Conservation (phyloP, 2,797 vertebrate genomes). For the Okamejei kenojei region DNA sequence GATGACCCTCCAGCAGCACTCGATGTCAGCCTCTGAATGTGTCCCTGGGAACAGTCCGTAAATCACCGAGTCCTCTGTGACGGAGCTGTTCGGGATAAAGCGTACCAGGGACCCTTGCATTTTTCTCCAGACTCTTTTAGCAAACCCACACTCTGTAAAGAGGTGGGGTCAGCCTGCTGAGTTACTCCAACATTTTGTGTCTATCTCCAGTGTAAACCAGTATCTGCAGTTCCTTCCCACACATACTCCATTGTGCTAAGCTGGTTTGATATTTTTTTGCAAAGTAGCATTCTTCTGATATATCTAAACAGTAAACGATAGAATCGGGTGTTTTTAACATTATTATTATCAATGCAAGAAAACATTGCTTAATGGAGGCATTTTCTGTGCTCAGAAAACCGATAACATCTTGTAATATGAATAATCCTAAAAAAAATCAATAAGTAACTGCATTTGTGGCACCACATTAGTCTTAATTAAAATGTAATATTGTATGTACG, state of each 20-base stretch:
- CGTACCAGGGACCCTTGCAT: no score
- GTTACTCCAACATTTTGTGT: no score
- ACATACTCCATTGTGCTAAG: neutral
- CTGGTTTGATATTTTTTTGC: neutral
- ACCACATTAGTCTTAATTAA: neutral
- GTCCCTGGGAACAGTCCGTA: no score
- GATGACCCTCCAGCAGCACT: no score
- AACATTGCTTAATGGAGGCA: neutral
- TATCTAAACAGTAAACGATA: neutral
- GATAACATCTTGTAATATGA: neutral
- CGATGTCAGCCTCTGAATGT: no score
- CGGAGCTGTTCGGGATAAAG: no score
- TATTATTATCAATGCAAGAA: neutral
- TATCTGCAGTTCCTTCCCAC: no score
- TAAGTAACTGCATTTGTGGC: neutral
- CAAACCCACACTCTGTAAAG: no score
- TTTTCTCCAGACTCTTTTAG: no score
- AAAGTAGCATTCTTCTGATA: neutral
- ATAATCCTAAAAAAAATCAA: neutral
- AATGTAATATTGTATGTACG: neutral
- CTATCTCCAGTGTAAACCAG: no score
- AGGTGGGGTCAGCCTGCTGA: no score
- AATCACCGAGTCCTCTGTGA: no score
- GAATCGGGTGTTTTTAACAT: neutral
- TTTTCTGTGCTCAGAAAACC: neutral